phyloP scores from a whole-genome alignment of 2,113 vertebrate species.

The Gorilla gorilla region DNA sequence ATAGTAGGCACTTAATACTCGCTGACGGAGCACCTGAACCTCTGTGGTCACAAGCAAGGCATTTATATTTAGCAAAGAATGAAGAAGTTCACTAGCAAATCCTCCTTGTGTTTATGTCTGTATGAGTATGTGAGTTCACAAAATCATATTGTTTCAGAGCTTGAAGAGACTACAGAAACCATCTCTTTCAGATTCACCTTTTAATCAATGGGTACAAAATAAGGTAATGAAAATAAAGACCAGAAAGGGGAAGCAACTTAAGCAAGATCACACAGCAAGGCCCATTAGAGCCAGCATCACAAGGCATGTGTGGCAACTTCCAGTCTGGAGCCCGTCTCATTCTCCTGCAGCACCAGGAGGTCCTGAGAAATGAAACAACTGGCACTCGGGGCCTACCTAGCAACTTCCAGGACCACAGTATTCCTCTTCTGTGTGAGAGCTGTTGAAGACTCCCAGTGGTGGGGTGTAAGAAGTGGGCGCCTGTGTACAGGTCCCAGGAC shows the following conservation, averaged over 20 bases:
- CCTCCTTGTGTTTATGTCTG: fast-evolving
- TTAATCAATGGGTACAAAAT: not conserved
- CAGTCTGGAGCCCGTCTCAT: not conserved
- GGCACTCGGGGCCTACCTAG: fast-evolving
- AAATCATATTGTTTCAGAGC: not conserved
- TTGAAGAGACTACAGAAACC: not conserved
- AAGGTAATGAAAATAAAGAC: not conserved
- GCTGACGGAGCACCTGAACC: fast-evolving
- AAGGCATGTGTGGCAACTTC: not conserved
- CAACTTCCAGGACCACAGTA: fast-evolving
- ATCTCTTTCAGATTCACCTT: not conserved
- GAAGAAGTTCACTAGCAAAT: fast-evolving
- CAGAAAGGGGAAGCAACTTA: not conserved
- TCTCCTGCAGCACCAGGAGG: no score
- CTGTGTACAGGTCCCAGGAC: not conserved
- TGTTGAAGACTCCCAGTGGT: fast-evolving
- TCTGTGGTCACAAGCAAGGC: not conserved
- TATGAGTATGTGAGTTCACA: not conserved
- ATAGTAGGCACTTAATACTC: not conserved
- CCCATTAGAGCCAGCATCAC: not conserved
- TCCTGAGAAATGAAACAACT: fast-evolving
- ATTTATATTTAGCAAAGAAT: not conserved
- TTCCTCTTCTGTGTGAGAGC: fast-evolving
- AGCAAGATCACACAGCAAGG: not conserved
- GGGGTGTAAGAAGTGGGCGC: fast-evolving